Base-by-base conservation (phyloP, 2,113 vertebrate species). In the Oreamnos americanus region DNA sequence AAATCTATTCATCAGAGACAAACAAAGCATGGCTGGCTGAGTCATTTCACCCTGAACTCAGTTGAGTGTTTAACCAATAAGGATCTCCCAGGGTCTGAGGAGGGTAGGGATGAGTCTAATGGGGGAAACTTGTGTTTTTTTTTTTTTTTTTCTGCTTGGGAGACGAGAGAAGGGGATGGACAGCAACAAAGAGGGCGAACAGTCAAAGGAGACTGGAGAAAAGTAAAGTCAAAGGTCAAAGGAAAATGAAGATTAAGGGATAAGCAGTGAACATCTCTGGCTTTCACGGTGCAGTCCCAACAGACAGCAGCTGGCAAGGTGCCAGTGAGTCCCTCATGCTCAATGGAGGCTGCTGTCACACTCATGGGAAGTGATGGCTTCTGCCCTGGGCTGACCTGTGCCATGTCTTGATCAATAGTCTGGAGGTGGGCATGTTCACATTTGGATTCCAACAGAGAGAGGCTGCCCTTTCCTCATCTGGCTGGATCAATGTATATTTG, bases 401-500 rank as follows among this genome's bases (percentile, higher is more conserved):
- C 47, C 60, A 1, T 51, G 76, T 88, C 64, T 64, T 79, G 64
- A 79, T 98, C 95, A 86, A 71, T 82, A 88, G 58, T 57, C 53
- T 74, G 51, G 60, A 97, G 55, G 81, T 92, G 76, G 97, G 85
- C 30, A 13, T 86, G 55, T 83, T 95, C 87, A 79, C 60, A 28
- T 91, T 94, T 87, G 87, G 95, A 95, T 93, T 90, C 92, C 53
- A 19, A 58, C 83, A 88, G 71, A 94, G 84, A 97, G 55, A 76
- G 7, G 60, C 74, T 90, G 88, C 45, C 94, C 87, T 96, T 92
- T 88, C 30, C 92, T 79, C 53, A 21, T 92, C 91, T 95, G 51
- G 16, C n/a, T 79, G 64, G 88, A 97, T 98, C 98, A 92, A 96
- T 97, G 95, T 86, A 28, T 97, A 95, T 97, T 96, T 97, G 76